Percentiles rank a stretch among this genome's conserved stretches.
Conservation (phyloP, 2,888 invertebrate species). For the Gastrophysa polygoni region DNA sequence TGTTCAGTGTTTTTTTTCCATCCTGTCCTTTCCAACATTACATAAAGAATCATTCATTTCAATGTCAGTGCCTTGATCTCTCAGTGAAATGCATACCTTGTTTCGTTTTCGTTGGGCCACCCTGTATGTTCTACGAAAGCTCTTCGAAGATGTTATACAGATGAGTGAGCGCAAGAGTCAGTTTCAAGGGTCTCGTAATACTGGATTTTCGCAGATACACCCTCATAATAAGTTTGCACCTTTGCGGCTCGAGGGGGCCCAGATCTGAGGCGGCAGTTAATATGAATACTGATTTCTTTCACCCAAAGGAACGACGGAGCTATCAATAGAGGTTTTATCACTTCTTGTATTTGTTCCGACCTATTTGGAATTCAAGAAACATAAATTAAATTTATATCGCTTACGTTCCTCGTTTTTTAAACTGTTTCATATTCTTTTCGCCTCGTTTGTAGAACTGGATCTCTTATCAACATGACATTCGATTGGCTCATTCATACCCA, state of each 20-base stretch:
- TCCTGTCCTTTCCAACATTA: too few species aligned
- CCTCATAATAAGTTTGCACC: conserved; percentile 58
- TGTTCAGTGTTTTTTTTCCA: too few species aligned
- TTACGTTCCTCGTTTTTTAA: conserved; percentile 36
- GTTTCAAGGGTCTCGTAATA: conserved; percentile 55
- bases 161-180: conserved; percentile 51
- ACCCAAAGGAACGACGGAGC: conserved; percentile 38
- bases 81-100: too few species aligned
- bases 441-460: not conserved
- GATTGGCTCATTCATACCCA: too few species aligned
- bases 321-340: conserved; percentile 51
- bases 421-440: conserved; percentile 17
- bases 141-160: conserved; percentile 45
- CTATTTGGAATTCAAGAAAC: conserved; percentile 39
- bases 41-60: too few species aligned
- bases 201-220: conserved; percentile 55
- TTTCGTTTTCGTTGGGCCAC: too few species aligned
- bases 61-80: too few species aligned
- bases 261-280: conserved; percentile 52
- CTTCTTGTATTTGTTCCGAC: conserved; percentile 44
- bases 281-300: conserved; percentile 52
- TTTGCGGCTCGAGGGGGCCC: conserved; percentile 49
- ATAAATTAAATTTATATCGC: conserved; percentile 42
- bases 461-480: too few species aligned
- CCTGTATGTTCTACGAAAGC: too few species aligned